A percentile compares a stretch with the other conserved stretches of the same genome.
These are phyloP conservation scores for Mallotus villosus DNA, from an alignment of 2,797 vertebrate species.

Conservation along the genomic window DNA sequence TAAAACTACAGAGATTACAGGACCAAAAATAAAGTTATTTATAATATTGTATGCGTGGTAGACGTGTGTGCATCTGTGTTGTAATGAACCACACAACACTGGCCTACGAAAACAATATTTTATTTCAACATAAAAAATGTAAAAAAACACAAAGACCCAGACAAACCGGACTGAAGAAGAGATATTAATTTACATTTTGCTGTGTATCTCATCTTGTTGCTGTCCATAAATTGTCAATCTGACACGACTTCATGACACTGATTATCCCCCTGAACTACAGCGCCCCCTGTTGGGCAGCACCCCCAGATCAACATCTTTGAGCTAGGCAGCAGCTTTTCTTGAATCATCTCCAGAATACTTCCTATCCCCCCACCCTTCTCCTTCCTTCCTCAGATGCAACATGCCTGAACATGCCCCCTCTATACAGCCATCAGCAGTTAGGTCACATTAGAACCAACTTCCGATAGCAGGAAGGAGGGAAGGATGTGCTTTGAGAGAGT, in stretches of 20 bases:
- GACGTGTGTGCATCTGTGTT: background rate
- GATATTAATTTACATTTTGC: too few species aligned
- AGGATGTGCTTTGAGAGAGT: background rate
- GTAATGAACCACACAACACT: background rate
- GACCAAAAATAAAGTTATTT: conserved; percentile 41
- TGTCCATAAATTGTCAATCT: too few species aligned
- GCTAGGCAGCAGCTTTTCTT: too few species aligned
- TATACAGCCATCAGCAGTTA: background rate
- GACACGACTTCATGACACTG: too few species aligned
- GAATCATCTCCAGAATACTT: too few species aligned
- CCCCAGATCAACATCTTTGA: too few species aligned
- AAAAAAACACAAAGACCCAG: too few species aligned
- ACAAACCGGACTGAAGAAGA: too few species aligned
- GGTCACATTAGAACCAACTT: background rate
- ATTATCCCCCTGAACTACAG: too few species aligned
- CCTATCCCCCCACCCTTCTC: too few species aligned
- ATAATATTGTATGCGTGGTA: conserved; percentile 37
- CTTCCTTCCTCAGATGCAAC: background rate
- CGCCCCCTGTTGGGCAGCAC: too few species aligned
- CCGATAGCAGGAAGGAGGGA: background rate
- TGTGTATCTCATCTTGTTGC: too few species aligned
- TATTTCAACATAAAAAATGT: background rate
- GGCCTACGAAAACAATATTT: background rate
- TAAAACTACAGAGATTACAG: background rate
- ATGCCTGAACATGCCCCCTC: background rate